phyloP scores from a whole-genome alignment of 2,888 invertebrate genomes.

The Zootermopsis nevadensis region DNA sequence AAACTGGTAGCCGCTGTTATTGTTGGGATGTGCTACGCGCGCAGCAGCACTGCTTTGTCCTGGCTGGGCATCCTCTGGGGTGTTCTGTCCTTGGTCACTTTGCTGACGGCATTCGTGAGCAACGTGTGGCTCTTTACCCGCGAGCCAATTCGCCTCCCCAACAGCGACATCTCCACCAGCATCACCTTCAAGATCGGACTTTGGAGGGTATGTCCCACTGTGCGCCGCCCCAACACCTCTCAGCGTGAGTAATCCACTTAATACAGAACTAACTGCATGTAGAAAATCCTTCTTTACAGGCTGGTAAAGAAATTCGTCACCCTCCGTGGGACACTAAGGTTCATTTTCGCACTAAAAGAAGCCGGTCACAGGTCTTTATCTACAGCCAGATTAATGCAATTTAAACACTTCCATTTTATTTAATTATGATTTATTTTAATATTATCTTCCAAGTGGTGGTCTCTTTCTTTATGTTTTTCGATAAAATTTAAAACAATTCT shows the following conservation, averaged over 20 bases:
- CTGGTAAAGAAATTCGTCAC: no score
- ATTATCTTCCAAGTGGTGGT: no score
- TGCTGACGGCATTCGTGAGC: conserved; percentile 65
- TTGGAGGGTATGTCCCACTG: conserved; percentile 66
- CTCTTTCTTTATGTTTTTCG: no score
- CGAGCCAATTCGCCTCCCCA: conserved; percentile 64
- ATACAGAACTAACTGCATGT: no score
- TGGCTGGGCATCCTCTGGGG: conserved; percentile 65
- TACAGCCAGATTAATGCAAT: no score
- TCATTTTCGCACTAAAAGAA: no score
- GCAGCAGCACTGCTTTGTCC: conserved; percentile 58
- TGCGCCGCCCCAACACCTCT: conserved; percentile 63
- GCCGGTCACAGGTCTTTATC: no score
- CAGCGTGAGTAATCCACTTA: conserved; percentile 65
- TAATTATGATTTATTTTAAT: no score
- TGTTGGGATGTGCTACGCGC: conserved; percentile 51
- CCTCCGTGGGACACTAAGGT: no score
- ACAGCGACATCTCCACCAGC: conserved; percentile 62
- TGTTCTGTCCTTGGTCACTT: conserved; percentile 62
- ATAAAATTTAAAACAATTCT: no score
- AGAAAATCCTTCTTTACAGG: no score
- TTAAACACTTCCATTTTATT: no score
- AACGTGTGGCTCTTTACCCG: conserved; percentile 66
- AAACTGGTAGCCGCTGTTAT: neutral
- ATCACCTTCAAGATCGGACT: conserved; percentile 66